These are phyloP conservation scores for Ivindomyrus marchei DNA, from an alignment of 2,113 vertebrate genomes.

Conservation along the genomic window DNA sequence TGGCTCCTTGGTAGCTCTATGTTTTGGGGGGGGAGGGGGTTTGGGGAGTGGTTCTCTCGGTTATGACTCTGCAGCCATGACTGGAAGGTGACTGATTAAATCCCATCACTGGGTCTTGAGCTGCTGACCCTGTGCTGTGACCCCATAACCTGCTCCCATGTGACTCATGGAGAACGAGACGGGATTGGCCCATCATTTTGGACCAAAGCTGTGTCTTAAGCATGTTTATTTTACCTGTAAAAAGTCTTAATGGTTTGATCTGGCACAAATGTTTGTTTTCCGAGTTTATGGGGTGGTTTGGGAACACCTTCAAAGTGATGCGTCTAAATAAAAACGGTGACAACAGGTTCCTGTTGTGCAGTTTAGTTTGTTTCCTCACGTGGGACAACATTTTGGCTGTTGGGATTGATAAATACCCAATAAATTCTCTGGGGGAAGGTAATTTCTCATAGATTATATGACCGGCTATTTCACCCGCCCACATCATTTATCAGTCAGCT, in stretches of 20 bases:
- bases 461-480: not conserved
- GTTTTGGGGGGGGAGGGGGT: too few relatives aligned
- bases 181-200: not conserved
- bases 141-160: too few relatives aligned
- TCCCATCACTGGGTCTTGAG: not conserved
- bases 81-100: too few relatives aligned
- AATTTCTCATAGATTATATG: not conserved
- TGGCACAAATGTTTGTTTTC: not conserved
- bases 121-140: not conserved
- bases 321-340: not conserved
- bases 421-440: not conserved
- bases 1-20: too few relatives aligned
- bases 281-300: not conserved
- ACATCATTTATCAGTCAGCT: not conserved
- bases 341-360: not conserved
- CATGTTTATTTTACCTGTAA: not conserved
- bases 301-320: not conserved
- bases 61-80: too few relatives aligned
- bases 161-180: not conserved
- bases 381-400: not conserved
- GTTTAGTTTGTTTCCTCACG: not conserved
- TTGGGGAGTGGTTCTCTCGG: too few relatives aligned
- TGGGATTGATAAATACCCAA: not conserved
- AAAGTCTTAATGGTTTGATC: not conserved
- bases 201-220: not conserved